Evolutionary conservation across 2,113 vertebrate genomes (phyloP).

Genomic region (Phylloscopus trochilus): DNA sequence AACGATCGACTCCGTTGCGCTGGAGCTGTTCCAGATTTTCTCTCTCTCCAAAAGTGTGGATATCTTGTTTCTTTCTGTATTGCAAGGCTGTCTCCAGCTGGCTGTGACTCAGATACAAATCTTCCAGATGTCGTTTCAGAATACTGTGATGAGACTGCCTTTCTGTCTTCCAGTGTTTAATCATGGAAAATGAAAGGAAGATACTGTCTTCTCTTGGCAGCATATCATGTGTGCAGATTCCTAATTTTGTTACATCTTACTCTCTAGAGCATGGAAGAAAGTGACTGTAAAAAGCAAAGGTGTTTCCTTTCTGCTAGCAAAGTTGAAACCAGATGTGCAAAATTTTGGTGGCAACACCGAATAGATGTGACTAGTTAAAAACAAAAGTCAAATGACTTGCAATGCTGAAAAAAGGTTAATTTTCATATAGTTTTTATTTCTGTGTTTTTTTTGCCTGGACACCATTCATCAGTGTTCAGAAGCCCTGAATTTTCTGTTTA

Average conservation of each 20-base stretch:
- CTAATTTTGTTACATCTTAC: constrained; percentile 24
- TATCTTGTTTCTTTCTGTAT: constrained; percentile 14
- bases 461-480: background rate
- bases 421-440: background rate
- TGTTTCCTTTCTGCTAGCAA: constrained; percentile 14
- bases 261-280: background rate
- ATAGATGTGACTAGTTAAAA: background rate
- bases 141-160: background rate
- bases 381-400: background rate
- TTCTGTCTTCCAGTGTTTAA: background rate
- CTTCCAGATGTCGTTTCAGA: background rate
- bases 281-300: background rate
- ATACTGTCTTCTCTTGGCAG: background rate
- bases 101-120: background rate
- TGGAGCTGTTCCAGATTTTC: background rate
- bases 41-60: background rate
- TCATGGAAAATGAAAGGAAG: background rate
- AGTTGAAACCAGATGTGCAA: background rate
- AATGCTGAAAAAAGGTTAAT: background rate
- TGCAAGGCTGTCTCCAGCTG: constrained; percentile 3
- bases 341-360: background rate
- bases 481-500: background rate
- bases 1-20: background rate
- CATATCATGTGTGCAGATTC: background rate
- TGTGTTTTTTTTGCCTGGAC: background rate